phyloP scores from a whole-genome alignment of 2,797 vertebrate species.

The Hemitrygon akajei region DNA sequence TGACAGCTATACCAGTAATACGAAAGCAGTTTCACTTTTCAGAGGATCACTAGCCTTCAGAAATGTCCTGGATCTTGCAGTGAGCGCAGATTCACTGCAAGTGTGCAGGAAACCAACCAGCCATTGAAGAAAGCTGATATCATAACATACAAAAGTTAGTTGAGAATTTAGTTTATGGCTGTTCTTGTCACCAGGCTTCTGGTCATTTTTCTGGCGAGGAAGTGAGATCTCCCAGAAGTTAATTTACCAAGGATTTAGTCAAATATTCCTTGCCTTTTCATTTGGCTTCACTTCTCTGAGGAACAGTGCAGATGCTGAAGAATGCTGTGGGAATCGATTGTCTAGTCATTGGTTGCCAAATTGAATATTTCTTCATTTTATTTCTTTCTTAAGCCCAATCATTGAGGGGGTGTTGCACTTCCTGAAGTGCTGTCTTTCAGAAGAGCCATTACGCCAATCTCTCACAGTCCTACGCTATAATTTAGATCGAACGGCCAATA shows the following conservation, averaged over 20 bases:
- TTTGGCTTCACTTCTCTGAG: background rate
- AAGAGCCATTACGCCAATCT: no score
- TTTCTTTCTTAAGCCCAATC: background rate
- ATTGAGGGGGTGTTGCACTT: no score
- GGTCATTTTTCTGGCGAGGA: background rate
- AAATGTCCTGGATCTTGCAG: background rate
- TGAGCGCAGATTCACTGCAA: background rate
- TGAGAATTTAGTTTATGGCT: no score
- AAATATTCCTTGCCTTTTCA: background rate
- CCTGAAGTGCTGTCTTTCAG: no score
- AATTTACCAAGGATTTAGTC: background rate
- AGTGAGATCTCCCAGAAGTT: background rate
- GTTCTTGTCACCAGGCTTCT: background rate
- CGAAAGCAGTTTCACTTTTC: background rate
- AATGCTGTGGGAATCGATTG: no score
- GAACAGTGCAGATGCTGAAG: no score
- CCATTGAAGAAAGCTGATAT: background rate
- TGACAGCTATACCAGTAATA: background rate
- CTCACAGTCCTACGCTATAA: no score
- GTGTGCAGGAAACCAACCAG: background rate
- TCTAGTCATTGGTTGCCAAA: background rate
- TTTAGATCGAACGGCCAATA: no score
- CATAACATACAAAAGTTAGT: no score
- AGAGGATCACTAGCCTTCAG: background rate
- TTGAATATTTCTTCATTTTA: background rate